Evolutionary conservation across 2,113 vertebrate species (phyloP).

Genomic region (Pluvianellus socialis): DNA sequence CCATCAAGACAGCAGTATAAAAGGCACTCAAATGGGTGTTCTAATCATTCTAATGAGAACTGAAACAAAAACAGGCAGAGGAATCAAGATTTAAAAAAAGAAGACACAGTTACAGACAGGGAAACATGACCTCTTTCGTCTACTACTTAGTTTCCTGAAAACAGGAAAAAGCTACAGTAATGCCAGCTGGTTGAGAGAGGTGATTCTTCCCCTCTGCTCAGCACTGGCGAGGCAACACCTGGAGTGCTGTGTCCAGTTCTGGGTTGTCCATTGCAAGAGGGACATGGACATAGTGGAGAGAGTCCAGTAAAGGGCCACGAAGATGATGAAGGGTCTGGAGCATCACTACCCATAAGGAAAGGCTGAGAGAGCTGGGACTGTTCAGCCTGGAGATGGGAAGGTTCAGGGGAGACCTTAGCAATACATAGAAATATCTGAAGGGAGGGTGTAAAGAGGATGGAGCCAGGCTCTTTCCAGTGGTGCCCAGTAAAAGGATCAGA

Average conservation of each 20-base stretch:
- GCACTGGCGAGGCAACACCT: not conserved
- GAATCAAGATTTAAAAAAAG: not conserved
- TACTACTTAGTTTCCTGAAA: not conserved
- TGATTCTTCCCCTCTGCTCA: not conserved
- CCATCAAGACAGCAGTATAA: not conserved
- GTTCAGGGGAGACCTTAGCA: not conserved
- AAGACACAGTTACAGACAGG: not conserved
- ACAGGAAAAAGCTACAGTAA: not conserved
- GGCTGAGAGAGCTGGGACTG: not conserved
- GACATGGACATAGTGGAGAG: not conserved
- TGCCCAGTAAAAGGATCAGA: not conserved
- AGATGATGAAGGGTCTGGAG: not conserved
- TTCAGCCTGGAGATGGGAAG: not conserved
- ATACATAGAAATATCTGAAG: not conserved
- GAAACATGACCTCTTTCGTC: not conserved
- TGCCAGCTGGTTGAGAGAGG: not conserved
- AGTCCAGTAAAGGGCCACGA: not conserved
- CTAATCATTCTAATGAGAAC: not conserved
- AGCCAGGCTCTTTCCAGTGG: not conserved
- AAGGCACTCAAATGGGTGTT: too few relatives aligned
- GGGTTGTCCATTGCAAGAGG: not conserved
- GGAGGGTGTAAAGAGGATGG: accelerated
- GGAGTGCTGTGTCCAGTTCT: not conserved
- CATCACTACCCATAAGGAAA: not conserved
- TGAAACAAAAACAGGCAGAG: not conserved